Evolutionary conservation across 2,888 invertebrate species (phyloP), one percentile per base, ranked within the genome.

Genomic region (Marronus borbonicus): DNA sequence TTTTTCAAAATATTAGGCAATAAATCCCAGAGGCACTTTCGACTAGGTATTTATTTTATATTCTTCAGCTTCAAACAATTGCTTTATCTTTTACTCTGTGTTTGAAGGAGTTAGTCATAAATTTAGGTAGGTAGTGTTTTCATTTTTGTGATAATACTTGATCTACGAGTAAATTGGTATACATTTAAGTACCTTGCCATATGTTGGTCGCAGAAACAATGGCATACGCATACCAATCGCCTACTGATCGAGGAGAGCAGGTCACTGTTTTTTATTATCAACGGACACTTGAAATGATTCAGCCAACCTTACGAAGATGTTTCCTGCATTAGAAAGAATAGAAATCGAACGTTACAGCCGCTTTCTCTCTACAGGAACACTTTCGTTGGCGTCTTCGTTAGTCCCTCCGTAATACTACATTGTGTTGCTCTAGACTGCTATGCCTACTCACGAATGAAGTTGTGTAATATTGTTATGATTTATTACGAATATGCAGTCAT

Each of bases 251-350:
- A 55, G 36, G 55, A 3, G n/a, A n/a, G n/a, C 31, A 17, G 70
- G 55, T 70, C 55, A 24, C 55, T 36, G 52, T 55, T 17, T 70
- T 17, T 70, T 36, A 52, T 52, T 24, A 44, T 44, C 55, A 31
- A 31, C 24, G 50, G 68, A 55, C 55, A 36, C 20, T 20, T 72
- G 72, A 72, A 72, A 58, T 72, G 58, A 58, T 60, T 72, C 72
- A 72, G 58, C 58, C 58, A 39, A 72, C 72, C 72, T 69, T 52
- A 77, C 58, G 31, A 77, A 72, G 77, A 72, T 77, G 77, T 68
- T 62, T 69, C 70, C 52, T 77, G 77, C 77, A 77, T 77, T 77
- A 77, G 77, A 74, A 78, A 78, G 72, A 78, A 78, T 74, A 78
- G 78, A 78, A 78, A 78, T 78, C 78, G 72, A 72, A 78, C 58